Evolutionary conservation across 2,113 vertebrate species (phyloP), one percentile per base, ranked within the genome.

Genomic region (Dermatemys mawii): DNA sequence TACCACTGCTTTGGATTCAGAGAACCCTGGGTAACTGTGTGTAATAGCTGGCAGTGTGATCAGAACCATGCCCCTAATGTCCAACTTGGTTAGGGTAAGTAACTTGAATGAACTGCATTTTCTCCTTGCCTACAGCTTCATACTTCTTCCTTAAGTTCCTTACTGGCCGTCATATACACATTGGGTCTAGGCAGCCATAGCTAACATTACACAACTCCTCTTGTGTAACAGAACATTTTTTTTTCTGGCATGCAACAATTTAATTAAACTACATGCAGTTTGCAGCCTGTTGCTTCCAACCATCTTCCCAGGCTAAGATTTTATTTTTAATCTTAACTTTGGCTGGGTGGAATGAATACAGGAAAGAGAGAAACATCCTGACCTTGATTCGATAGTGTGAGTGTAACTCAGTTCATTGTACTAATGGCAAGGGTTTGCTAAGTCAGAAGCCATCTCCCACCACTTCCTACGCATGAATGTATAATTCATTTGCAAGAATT

Each of bases 121-220:
- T 21, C 8, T 70, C 35, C 67, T 70, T 38, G 63, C 63, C 63
- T 38, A 70, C n/a, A 22, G 32, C n/a, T 70, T 70, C 63, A 38
- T n/a, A 38, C n/a, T 38, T 38, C 35, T 70, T 16, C 63, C 5
- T 4, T 70, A 70, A 38, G 4, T n/a, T 21, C n/a, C 19, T 38
- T 10, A 38, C 21, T 85, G 1, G 57, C 8, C 2, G 19, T 26
- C 8, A n/a, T n/a, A n/a, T 63, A 27, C 11, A 9, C 8, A 81
- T 16, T 76, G 78, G 12, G 0, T 1, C 19, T 83, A 17, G 32
- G 3, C 5, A 44, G 26, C 6, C 11, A 32, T 2, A 51, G 24
- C 10, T 84, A 82, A 78, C 60, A 11, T 41, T 49, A 38, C 2
- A 19, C 5, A 76, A 2, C 1, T 49, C 83, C 0, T 38, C 82